These are phyloP conservation scores for Apis cerana DNA, from an alignment of 1,140 invertebrate genomes.

Conservation along the genomic window DNA sequence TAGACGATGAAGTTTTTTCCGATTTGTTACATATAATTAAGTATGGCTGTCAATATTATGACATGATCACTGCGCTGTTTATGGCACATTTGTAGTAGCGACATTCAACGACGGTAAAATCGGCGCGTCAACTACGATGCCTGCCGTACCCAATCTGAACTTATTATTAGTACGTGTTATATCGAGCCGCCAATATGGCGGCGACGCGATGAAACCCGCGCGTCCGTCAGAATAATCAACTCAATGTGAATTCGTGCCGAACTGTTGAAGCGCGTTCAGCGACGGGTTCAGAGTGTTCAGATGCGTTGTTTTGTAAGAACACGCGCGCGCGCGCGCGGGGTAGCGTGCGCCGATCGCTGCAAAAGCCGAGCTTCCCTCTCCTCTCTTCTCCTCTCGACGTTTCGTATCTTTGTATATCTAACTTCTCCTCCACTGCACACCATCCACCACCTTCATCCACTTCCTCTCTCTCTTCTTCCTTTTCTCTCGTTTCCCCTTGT, in stretches of 20 bases:
- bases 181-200: slow-evolving; percentile 68
- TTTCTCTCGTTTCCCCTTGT: not conserved
- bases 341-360: slow-evolving; percentile 60
- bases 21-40: slow-evolving; percentile 33
- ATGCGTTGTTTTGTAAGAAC: slow-evolving; percentile 70
- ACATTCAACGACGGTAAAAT: slow-evolving; percentile 45
- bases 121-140: slow-evolving; percentile 45
- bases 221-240: slow-evolving; percentile 68
- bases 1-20: slow-evolving; percentile 17
- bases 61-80: slow-evolving; percentile 55
- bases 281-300: slow-evolving; percentile 70
- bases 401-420: slow-evolving; percentile 29
- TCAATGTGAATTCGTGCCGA: slow-evolving; percentile 65
- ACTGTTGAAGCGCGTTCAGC: slow-evolving; percentile 69
- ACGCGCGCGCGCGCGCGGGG: slow-evolving; percentile 57
- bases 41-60: slow-evolving; percentile 40
- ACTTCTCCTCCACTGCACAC: slow-evolving; percentile 38
- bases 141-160: slow-evolving; percentile 57
- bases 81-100: slow-evolving; percentile 26
- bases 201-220: slow-evolving; percentile 59
- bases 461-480: slow-evolving; percentile 37
- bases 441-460: slow-evolving; percentile 29
- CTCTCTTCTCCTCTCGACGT: slow-evolving; percentile 12
- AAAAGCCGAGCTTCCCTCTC: slow-evolving; percentile 51
- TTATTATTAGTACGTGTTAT: slow-evolving; percentile 67